phyloP scores from a whole-genome alignment of 2,888 invertebrate genomes.

The Caenorhabditis wallacei region DNA sequence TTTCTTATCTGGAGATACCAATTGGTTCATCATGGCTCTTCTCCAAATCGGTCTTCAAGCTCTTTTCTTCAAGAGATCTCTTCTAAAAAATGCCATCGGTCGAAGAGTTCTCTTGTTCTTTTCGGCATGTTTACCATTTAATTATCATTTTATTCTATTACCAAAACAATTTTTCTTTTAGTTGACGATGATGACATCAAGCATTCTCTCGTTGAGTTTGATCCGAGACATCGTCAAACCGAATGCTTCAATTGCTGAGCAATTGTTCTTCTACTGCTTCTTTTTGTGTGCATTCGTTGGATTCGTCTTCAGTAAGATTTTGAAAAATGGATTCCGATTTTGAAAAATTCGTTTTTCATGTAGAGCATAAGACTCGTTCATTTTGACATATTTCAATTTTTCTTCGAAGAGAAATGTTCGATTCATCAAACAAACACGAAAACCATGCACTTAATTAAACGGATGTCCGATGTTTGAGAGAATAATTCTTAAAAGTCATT shows the following conservation, averaged over 20 bases:
- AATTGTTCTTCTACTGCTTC: constrained; percentile 14
- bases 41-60: constrained; percentile 18
- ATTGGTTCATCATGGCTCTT: constrained; percentile 2
- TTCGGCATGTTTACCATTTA: constrained; percentile 16
- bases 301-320: constrained; percentile 20
- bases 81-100: background rate
- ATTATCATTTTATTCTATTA: background rate
- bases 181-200: constrained; percentile 11
- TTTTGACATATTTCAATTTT: background rate
- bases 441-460: background rate
- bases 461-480: too few relatives aligned
- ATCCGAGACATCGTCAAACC: background rate
- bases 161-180: background rate
- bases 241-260: background rate
- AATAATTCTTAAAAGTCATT: too few relatives aligned
- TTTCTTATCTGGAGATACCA: background rate
- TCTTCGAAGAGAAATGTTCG: background rate
- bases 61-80: background rate
- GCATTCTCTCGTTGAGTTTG: constrained; percentile 7
- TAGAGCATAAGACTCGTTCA: background rate
- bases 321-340: background rate
- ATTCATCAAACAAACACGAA: background rate
- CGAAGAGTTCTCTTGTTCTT: background rate
- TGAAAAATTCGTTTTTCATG: background rate
- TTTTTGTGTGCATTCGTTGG: constrained; percentile 21